phyloP scores from a whole-genome alignment of 2,888 invertebrate genomes.

The Balanococcus diminutus region DNA sequence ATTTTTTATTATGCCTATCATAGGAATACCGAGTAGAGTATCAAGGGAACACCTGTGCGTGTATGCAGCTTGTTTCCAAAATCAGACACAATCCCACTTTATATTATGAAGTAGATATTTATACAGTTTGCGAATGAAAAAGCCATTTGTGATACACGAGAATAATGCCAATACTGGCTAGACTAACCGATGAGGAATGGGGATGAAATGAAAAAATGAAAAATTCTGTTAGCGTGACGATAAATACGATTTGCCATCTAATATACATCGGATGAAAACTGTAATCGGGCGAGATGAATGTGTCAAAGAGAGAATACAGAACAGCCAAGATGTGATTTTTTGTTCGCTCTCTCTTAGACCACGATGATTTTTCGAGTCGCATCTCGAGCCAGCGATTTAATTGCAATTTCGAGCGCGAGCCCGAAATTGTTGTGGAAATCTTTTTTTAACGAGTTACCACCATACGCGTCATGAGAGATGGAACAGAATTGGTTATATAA shows the following conservation, averaged over 20 bases:
- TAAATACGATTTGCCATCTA: neutral
- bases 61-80: neutral
- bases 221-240: constrained; percentile 21
- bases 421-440: constrained; percentile 18
- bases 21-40: neutral
- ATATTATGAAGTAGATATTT: neutral
- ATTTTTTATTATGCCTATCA: neutral
- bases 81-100: neutral
- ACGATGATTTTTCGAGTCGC: neutral
- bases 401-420: neutral
- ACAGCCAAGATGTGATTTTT: neutral
- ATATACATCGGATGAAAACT: neutral
- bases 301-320: neutral
- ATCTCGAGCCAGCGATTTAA: neutral
- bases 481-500: constrained; percentile 26
- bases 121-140: neutral
- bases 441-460: neutral
- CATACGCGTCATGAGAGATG: neutral
- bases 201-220: neutral
- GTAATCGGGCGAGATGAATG: constrained; percentile 13
- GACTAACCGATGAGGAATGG: neutral
- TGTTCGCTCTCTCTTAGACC: neutral
- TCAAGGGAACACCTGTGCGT: neutral
- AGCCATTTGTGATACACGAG: neutral
- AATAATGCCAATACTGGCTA: neutral